Evolutionary conservation across 2,113 vertebrate genomes (phyloP).

Genomic region (Silurus asotus): DNA sequence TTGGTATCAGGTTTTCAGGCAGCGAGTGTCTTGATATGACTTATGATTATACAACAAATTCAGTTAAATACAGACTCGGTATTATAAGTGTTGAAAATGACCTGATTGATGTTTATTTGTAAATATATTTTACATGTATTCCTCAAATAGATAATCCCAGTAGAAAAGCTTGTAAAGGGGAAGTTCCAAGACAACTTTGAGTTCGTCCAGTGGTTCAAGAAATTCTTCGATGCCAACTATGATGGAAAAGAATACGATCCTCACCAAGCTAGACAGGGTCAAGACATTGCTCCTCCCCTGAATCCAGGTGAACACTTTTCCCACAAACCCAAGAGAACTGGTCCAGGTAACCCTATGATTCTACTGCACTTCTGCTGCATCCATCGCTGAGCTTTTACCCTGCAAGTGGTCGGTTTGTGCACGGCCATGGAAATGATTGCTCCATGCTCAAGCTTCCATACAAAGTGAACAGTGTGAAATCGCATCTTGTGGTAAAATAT

Average conservation of each 20-base stretch:
- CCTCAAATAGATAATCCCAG: conserved; percentile 86
- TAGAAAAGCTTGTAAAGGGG: conserved; percentile 95
- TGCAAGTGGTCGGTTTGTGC: conserved; percentile 66
- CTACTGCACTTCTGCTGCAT: conserved; percentile 63
- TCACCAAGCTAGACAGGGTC: conserved; percentile 90
- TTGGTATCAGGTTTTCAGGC: not conserved
- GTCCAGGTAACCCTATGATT: conserved; percentile 82
- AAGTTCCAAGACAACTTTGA: conserved; percentile 99
- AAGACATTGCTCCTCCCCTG: conserved; percentile 84
- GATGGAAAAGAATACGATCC: conserved; percentile 98
- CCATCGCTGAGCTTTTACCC: conserved; percentile 70
- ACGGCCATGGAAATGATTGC: conserved; percentile 60
- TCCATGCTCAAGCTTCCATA: conserved; percentile 49
- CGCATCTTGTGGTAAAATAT: conserved; percentile 29
- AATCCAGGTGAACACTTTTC: conserved; percentile 99
- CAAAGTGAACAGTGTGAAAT: conserved; percentile 23
- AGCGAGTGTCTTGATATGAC: not conserved
- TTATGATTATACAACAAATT: not conserved
- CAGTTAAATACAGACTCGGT: not conserved
- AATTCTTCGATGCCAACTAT: conserved; percentile 98
- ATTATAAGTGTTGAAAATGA: not conserved
- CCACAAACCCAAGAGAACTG: conserved; percentile 95
- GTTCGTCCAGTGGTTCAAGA: conserved; percentile 99
- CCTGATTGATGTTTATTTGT: not conserved
- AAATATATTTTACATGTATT: conserved; percentile 45